These are phyloP conservation scores for Rattus rattus DNA, from an alignment of 2,113 vertebrate genomes.

Conservation along the genomic window DNA sequence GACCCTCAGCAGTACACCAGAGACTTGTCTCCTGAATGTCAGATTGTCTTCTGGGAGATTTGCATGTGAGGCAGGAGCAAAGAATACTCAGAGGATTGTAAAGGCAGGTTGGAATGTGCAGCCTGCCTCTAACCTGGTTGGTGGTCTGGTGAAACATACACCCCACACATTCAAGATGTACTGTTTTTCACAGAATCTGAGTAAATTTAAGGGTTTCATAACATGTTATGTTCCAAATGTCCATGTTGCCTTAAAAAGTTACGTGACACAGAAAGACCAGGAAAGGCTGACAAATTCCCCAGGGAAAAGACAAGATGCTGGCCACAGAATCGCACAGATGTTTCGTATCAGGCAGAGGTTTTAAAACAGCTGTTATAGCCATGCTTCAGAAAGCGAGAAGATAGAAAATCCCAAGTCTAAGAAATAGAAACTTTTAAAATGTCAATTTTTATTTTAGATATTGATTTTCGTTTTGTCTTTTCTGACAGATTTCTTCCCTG, in stretches of 20 bases:
- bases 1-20: not conserved
- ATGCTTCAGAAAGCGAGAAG: constrained; percentile 28
- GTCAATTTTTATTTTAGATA: not conserved
- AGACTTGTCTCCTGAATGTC: not conserved
- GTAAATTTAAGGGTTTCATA: constrained; percentile 13
- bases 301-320: constrained; percentile 36
- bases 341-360: constrained; percentile 51
- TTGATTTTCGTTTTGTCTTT: not conserved
- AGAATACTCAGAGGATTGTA: not conserved
- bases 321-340: constrained; percentile 22
- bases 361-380: constrained; percentile 46
- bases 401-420: not conserved
- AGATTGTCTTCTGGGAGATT: not conserved
- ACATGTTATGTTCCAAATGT: constrained; percentile 40
- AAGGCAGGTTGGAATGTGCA: constrained; percentile 9
- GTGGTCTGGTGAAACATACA: not conserved
- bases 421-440: not conserved
- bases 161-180: not conserved
- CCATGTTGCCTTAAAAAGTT: constrained; percentile 37
- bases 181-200: constrained; percentile 22
- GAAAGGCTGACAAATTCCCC: constrained; percentile 47
- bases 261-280: constrained; percentile 54
- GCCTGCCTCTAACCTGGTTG: not conserved
- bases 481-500: not conserved
- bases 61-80: not conserved